A percentile compares a stretch with the other conserved stretches of the same genome.
These are phyloP conservation scores for Temnothorax nylanderi DNA, from an alignment of 1,140 invertebrate species.

Conservation along the genomic window DNA sequence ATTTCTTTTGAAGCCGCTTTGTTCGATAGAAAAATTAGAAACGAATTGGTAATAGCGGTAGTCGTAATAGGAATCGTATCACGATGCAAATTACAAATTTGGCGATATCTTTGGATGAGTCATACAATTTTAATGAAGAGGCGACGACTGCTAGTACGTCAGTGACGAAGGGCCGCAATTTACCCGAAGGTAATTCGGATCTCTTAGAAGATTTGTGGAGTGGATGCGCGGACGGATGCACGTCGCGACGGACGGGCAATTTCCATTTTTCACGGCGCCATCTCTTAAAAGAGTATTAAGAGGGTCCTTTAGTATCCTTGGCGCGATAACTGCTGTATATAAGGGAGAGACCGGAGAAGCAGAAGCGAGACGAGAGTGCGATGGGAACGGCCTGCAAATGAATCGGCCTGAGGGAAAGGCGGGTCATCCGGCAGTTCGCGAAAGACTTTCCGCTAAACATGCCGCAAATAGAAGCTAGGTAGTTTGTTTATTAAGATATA, in stretches of 20 bases:
- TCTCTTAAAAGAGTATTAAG: constrained; percentile 64
- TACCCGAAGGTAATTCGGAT: constrained; percentile 36
- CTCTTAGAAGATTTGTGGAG: constrained; percentile 7
- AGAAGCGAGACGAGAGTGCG: constrained; percentile 6
- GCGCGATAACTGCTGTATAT: constrained; percentile 37
- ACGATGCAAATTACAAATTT: neutral
- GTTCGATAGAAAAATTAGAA: neutral
- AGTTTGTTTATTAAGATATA: constrained; percentile 44
- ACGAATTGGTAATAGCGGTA: neutral
- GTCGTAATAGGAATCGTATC: neutral
- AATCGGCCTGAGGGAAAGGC: constrained; percentile 53
- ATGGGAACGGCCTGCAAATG: constrained; percentile 61
- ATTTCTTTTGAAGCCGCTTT: constrained; percentile 3
- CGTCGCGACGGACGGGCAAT: constrained; percentile 51
- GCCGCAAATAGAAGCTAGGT: constrained; percentile 68
- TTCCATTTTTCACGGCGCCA: constrained; percentile 60
- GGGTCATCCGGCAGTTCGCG: constrained; percentile 67
- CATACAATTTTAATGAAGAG: constrained; percentile 31
- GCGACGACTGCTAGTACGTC: neutral
- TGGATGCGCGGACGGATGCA: constrained; percentile 26
- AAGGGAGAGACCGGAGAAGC: constrained; percentile 26
- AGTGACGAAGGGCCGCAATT: constrained; percentile 41
- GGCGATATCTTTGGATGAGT: neutral
- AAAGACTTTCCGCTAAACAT: constrained; percentile 68
- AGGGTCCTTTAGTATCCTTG: constrained; percentile 12